Evolutionary conservation across 1,140 invertebrate species (phyloP), one percentile per base, ranked within the genome.

Genomic region (Drosophila gunungcola): DNA sequence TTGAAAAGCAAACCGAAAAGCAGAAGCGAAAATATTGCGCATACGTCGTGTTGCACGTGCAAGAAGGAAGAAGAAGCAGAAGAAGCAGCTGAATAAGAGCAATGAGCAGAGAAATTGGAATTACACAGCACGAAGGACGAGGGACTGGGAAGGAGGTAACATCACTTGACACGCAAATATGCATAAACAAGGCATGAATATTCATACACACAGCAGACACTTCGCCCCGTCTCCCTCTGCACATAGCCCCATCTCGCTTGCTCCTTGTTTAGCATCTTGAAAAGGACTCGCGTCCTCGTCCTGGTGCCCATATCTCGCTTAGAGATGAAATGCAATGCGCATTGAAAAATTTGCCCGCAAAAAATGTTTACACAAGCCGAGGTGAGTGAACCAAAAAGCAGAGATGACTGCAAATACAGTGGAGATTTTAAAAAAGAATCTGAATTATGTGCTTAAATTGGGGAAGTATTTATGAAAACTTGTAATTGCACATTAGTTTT

Each of bases 241-340:
- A 39, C 10, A 11, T 60, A 34, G 32, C 25, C 4, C 38, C 39
- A 32, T 68, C 64, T 54, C 62, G 3, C 34, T 68, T 27, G 16
- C 63, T 48, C 63, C 1, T 3, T 25, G 16, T 6, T 3, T 7
- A 39, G 29, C 67, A 56, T 70, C 70, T 84, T 88, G 73, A 80
- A 89, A 91, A 78, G 80, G 79, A 81, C 69, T 72, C 62, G 67
- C 58, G 62, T 67, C 70, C 52, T 67, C 60, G 64, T 69, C 57
- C 56, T 56, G 56, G 54, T 68, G 67, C 49, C 64, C 61, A 73
- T 91, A 91, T 91, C 89, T 91, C 65, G 75, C 76, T 91, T 85
- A 89, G 89, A 91, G 89, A 91, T 91, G 89, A 91, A 91, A 91
- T 91, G 89, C 89, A 91, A 91, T 91, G 73, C 89, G 89, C 89